phyloP scores from a whole-genome alignment of 2,888 invertebrate species.

The Aethes cnicana region DNA sequence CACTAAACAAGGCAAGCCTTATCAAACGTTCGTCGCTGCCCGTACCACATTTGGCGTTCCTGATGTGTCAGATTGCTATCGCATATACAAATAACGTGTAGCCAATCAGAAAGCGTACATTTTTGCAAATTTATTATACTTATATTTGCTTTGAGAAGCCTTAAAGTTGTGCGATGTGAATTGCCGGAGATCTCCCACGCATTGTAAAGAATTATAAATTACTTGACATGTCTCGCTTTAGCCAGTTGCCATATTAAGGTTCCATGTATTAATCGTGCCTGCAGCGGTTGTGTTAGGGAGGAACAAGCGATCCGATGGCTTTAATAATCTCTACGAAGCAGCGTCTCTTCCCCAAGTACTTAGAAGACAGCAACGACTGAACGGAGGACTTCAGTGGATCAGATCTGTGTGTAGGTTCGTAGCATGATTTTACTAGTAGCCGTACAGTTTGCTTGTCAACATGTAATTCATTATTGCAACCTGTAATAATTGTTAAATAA shows the following conservation, averaged over 20 bases:
- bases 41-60: constrained; percentile 1
- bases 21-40: constrained; percentile 1
- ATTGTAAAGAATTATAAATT: not conserved
- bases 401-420: too few relatives aligned
- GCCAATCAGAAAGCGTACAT: constrained; percentile 10
- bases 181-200: not conserved
- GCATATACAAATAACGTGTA: not conserved
- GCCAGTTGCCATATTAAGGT: not conserved
- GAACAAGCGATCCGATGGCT: constrained; percentile 8
- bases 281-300: not conserved
- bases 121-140: constrained; percentile 10
- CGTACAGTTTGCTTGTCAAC: too few relatives aligned
- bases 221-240: not conserved
- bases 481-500: too few relatives aligned
- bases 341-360: constrained; percentile 7
- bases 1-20: not conserved
- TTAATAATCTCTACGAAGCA: not conserved
- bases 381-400: not conserved
- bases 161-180: not conserved
- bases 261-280: not conserved
- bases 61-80: constrained; percentile 1
- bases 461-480: too few relatives aligned
- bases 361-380: constrained; percentile 20
- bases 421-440: too few relatives aligned
- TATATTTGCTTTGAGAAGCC: constrained; percentile 9